Evolutionary conservation across 2,113 vertebrate genomes (phyloP).

Genomic region (Porphyrio hochstetteri): DNA sequence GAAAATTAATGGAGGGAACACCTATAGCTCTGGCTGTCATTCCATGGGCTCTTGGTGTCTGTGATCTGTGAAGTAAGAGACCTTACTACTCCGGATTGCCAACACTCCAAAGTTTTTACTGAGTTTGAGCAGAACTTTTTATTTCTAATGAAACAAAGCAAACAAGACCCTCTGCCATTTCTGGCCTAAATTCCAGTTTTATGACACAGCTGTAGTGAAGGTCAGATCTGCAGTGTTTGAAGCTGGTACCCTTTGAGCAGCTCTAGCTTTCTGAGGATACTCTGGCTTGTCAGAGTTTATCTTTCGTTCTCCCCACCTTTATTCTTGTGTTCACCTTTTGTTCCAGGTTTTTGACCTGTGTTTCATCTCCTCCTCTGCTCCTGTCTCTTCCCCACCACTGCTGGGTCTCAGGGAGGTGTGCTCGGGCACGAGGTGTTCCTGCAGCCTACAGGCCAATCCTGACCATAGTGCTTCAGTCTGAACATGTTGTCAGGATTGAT

Average conservation of each 20-base stretch:
- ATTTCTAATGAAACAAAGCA: background rate
- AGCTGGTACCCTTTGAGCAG: background rate
- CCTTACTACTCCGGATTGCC: background rate
- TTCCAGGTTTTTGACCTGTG: background rate
- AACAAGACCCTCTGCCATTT: accelerated
- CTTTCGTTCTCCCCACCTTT: background rate
- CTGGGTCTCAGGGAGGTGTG: accelerated
- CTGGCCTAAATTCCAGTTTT: background rate
- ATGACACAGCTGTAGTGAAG: background rate
- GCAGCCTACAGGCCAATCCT: background rate
- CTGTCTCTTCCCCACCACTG: accelerated
- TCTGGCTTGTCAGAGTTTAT: background rate
- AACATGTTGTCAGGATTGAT: accelerated
- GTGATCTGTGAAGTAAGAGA: background rate
- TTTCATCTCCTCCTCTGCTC: background rate
- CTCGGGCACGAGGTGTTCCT: accelerated
- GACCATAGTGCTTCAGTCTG: accelerated
- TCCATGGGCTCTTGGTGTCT: background rate
- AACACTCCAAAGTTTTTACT: background rate
- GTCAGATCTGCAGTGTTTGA: background rate
- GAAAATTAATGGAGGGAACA: background rate
- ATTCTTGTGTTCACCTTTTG: background rate
- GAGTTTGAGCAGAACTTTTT: background rate
- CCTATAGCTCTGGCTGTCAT: background rate
- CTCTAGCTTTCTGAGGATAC: background rate